These are phyloP conservation scores for Saturnia pavonia DNA, from an alignment of 2,888 invertebrate species.

Conservation along the genomic window DNA sequence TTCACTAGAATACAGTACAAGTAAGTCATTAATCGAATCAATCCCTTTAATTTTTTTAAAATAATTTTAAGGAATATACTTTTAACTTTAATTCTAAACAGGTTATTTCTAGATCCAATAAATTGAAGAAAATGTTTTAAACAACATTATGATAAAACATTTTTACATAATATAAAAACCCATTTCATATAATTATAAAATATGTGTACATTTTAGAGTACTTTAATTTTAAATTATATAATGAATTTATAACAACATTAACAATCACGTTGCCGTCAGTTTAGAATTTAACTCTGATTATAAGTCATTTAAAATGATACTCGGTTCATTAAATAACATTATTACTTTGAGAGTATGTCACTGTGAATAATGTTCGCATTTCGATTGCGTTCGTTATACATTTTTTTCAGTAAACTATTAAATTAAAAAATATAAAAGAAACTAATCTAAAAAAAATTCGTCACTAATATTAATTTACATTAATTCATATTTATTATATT, in stretches of 20 bases:
- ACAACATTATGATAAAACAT: not conserved
- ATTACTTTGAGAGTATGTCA: slow-evolving; percentile 43
- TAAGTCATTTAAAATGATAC: slow-evolving; percentile 36
- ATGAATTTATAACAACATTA: not conserved
- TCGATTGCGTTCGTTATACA: slow-evolving; percentile 29
- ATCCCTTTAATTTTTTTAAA: too few relatives aligned
- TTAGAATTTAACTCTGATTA: slow-evolving; percentile 30
- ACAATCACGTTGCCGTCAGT: slow-evolving; percentile 21
- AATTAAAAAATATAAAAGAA: not conserved
- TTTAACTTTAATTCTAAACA: too few relatives aligned
- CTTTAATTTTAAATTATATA: not conserved
- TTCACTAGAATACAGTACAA: not conserved
- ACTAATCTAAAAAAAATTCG: not conserved
- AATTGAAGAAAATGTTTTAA: not conserved
- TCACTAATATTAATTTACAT: not conserved
- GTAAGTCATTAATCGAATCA: not conserved
- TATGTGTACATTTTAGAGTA: not conserved
- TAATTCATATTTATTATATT: not conserved
- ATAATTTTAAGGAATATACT: too few relatives aligned
- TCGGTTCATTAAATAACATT: slow-evolving; percentile 47
- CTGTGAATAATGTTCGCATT: slow-evolving; percentile 49
- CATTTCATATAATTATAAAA: not conserved
- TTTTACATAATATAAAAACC: not conserved
- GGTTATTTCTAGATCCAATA: not conserved
- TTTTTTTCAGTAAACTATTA: slow-evolving; percentile 26